Evolutionary conservation across 92 coral and sea anemone genomes (phyloP).

Genomic region (Phenganax stokvisi): DNA sequence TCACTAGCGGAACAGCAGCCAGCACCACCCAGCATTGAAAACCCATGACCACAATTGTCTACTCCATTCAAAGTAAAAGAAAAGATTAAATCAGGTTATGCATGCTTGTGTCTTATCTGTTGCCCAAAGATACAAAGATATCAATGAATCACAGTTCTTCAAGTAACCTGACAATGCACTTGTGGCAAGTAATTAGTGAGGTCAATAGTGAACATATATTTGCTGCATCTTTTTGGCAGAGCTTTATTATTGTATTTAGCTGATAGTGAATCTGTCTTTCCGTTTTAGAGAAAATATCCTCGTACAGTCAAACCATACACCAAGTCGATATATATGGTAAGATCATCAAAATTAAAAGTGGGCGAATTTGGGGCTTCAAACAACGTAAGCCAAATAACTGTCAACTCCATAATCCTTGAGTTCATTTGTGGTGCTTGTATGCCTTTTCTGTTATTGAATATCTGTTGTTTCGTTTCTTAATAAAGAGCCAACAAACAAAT

Average conservation of each 20-base stretch:
- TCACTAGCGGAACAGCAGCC: neutral
- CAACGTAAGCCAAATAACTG: slow-evolving; percentile 10
- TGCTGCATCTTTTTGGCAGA: neutral
- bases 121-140: slow-evolving; percentile 1
- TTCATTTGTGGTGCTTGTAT: slow-evolving; percentile 2
- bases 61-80: neutral
- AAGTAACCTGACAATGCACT: neutral
- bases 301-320: neutral
- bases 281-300: neutral
- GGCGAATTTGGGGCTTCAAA: neutral
- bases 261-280: neutral
- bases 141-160: slow-evolving; percentile 7
- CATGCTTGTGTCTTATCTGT: neutral
- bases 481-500: neutral
- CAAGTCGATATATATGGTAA: neutral
- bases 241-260: neutral
- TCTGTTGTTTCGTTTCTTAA: neutral
- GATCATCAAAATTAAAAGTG: neutral
- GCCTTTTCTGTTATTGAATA: slow-evolving; percentile 5
- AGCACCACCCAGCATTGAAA: neutral
- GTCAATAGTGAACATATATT: neutral
- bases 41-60: neutral
- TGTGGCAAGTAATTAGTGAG: neutral
- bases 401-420: slow-evolving; percentile 6
- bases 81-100: slow-evolving; percentile 14